A percentile compares a stretch with the other conserved stretches of the same genome.
Evolutionary conservation across 2,113 vertebrate species (phyloP).

Genomic region (Cynopterus brachyotis): DNA sequence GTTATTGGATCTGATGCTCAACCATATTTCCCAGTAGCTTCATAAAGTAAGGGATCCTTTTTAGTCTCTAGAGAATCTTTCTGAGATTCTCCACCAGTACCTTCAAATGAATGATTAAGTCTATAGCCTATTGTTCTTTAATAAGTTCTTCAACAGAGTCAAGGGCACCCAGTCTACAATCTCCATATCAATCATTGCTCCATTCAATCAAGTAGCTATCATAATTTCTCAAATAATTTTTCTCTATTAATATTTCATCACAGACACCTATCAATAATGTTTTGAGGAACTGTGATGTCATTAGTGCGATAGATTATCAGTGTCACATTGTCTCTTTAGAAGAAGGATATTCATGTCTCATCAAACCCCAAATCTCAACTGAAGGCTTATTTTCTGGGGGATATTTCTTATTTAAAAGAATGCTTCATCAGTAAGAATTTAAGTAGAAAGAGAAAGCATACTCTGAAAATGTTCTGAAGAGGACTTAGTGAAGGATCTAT

Average conservation of each 20-base stretch:
- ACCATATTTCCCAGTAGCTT: background rate
- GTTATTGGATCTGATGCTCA: background rate
- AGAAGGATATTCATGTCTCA: background rate
- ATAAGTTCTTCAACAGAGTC: background rate
- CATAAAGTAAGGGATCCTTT: background rate
- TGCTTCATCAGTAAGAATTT: background rate
- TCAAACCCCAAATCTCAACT: background rate
- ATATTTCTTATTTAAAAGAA: background rate
- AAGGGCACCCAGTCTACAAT: background rate
- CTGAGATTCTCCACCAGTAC: background rate
- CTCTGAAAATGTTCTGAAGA: background rate
- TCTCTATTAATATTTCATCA: background rate
- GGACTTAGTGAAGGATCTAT: background rate
- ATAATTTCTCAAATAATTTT: background rate
- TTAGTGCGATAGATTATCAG: background rate
- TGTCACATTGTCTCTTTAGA: background rate
- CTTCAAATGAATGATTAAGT: background rate
- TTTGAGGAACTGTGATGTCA: background rate
- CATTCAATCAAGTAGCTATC: background rate
- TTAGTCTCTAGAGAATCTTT: background rate
- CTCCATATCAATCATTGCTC: background rate
- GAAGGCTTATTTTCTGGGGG: background rate
- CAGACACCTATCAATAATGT: background rate
- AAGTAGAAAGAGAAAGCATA: background rate
- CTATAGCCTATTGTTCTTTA: background rate